Conservation (phyloP, 2,888 invertebrate genomes). For the Aelia acuminata region DNA sequence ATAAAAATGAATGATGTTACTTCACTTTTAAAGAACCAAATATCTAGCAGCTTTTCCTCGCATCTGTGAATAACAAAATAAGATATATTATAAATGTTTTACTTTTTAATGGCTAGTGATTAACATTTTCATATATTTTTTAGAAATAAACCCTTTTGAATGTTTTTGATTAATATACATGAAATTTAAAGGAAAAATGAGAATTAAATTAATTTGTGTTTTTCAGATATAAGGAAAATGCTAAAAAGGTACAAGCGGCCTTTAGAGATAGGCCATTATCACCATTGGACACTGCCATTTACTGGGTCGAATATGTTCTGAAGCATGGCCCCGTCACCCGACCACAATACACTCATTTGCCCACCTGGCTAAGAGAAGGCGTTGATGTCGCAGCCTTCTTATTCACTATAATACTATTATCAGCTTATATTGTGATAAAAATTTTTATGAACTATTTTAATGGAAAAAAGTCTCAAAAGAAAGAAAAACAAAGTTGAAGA, state of each 20-base stretch:
- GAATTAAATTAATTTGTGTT: conserved; percentile 29
- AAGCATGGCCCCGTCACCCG: conserved; percentile 70
- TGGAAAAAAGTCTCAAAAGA: background rate
- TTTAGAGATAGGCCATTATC: conserved; percentile 73
- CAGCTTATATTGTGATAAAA: conserved; percentile 26
- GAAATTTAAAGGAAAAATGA: background rate
- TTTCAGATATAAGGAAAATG: conserved; percentile 66
- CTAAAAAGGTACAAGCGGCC: conserved; percentile 64
- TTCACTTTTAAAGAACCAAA: too few relatives aligned
- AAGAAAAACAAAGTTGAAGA: conserved; percentile 56
- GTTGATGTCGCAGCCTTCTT: conserved; percentile 65
- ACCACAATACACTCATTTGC: conserved; percentile 65
- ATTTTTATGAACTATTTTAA: conserved; percentile 37
- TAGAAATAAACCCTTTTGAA: too few relatives aligned
- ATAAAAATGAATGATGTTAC: too few relatives aligned
- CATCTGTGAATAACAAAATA: too few relatives aligned
- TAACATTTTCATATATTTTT: too few relatives aligned
- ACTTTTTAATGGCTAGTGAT: too few relatives aligned
- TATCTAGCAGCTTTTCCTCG: too few relatives aligned
- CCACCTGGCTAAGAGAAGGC: conserved; percentile 66
- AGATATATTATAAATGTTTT: too few relatives aligned
- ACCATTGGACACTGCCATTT: conserved; percentile 75
- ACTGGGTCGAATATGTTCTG: conserved; percentile 78
- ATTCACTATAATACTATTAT: conserved; percentile 22
- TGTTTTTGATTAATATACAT: too few relatives aligned